A percentile compares a stretch with the other conserved stretches of the same genome.
These are phyloP conservation scores for Reticulitermes lucifugus DNA, from an alignment of 2,888 invertebrate species.

Conservation along the genomic window DNA sequence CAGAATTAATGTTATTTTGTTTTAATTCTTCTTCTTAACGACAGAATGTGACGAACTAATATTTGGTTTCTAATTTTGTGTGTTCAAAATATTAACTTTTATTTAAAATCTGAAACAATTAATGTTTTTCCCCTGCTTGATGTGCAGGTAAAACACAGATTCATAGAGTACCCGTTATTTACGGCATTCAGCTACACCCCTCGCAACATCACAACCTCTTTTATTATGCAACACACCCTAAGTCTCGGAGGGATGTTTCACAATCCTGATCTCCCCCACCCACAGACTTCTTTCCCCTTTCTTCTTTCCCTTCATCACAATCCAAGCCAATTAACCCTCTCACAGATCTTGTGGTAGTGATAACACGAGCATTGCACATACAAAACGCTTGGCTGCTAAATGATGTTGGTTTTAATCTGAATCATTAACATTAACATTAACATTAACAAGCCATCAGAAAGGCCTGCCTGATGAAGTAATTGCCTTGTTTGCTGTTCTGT, in stretches of 20 bases:
- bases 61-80: neutral
- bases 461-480: conserved; percentile 49
- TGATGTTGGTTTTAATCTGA: conserved; percentile 51
- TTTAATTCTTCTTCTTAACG: neutral
- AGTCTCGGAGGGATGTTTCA: neutral
- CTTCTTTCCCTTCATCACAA: neutral
- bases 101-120: neutral
- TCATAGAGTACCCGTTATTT: neutral
- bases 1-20: neutral
- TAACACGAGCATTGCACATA: neutral
- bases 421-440: conserved; percentile 47
- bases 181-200: neutral
- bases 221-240: neutral
- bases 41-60: neutral
- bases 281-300: no score
- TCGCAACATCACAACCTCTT: neutral
- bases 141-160: neutral
- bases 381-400: conserved; percentile 35
- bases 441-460: conserved; percentile 17
- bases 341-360: neutral
- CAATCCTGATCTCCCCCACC: neutral
- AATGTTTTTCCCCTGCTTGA: neutral
- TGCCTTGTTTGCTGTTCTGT: conserved; percentile 49
- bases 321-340: conserved; percentile 22
- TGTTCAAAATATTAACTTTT: neutral